Conservation (phyloP, 53 echinoderm and acorn worm species). For the Echinarachnius parma region DNA sequence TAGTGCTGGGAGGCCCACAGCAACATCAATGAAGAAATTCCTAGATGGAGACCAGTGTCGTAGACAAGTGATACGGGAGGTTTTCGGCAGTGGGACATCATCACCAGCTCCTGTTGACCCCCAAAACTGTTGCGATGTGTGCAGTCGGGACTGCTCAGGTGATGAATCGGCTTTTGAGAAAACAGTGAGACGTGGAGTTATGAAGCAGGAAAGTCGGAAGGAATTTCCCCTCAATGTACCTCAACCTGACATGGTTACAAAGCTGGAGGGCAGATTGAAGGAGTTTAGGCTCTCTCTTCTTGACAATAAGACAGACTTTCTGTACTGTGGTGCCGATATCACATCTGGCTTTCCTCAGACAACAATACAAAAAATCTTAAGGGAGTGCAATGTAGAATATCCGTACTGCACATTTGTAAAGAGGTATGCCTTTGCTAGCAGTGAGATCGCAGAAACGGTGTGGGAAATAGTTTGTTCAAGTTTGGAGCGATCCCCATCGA, state of each 20-base stretch:
- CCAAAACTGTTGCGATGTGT: background rate
- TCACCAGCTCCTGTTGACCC: background rate
- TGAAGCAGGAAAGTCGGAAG: background rate
- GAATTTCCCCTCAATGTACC: conserved; percentile 9
- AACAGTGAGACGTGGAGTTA: background rate
- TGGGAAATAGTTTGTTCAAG: too few relatives aligned
- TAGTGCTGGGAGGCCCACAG: conserved; percentile 3
- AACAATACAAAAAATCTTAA: background rate
- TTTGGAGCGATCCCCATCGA: too few relatives aligned
- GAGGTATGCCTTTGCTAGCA: background rate
- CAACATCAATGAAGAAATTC: conserved; percentile 26
- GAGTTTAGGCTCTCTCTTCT: background rate
- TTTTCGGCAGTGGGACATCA: background rate
- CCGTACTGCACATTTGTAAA: background rate
- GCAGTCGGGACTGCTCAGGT: too few relatives aligned
- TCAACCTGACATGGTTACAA: background rate
- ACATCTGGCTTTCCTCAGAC: background rate
- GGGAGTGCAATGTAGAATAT: conserved; percentile 6
- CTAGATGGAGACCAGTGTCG: conserved; percentile 22
- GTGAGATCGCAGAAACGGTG: background rate
- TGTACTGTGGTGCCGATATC: conserved; percentile 21
- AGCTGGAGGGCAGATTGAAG: background rate
- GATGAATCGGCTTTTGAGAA: background rate
- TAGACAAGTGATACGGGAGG: background rate
- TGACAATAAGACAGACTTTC: background rate